Evolutionary conservation across 2,797 vertebrate species (phyloP).

Genomic region (Cryptoprocta ferox): DNA sequence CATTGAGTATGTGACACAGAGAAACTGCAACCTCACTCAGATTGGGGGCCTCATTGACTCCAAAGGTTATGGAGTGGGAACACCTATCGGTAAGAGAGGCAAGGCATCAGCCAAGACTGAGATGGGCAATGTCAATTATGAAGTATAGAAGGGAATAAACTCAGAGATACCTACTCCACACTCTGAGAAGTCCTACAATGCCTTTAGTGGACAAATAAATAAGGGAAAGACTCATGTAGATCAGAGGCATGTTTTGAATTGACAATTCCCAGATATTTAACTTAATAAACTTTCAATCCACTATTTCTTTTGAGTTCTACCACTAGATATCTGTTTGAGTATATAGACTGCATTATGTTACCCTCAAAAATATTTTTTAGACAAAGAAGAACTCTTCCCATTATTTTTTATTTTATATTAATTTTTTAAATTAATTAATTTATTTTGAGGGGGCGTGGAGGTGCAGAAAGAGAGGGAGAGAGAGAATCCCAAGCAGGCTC

Average conservation of each 20-base stretch:
- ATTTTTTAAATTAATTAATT: too few relatives aligned
- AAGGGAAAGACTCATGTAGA: background rate
- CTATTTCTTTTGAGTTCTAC: background rate
- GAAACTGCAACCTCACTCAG: constrained; percentile 99
- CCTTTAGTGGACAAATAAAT: background rate
- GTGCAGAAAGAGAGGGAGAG: too few relatives aligned
- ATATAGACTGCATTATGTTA: background rate
- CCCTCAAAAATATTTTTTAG: background rate
- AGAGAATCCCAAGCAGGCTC: too few relatives aligned
- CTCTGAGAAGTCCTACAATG: background rate
- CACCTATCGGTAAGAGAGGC: constrained; percentile 94
- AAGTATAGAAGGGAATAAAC: background rate
- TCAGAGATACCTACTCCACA: background rate
- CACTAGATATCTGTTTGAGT: background rate
- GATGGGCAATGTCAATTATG: background rate
- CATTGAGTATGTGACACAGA: constrained; percentile 98
- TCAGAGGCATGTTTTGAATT: background rate
- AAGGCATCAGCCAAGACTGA: background rate
- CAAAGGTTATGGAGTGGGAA: constrained; percentile 98
- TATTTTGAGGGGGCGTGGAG: too few relatives aligned
- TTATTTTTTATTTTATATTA: too few relatives aligned
- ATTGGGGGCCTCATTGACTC: constrained; percentile 98
- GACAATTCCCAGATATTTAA: background rate
- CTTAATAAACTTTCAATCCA: background rate
- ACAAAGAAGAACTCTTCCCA: too few relatives aligned